A percentile compares a stretch with the other conserved stretches of the same genome.
Evolutionary conservation across 1,140 invertebrate species (phyloP).

Genomic region (Aphaenogaster rudis): DNA sequence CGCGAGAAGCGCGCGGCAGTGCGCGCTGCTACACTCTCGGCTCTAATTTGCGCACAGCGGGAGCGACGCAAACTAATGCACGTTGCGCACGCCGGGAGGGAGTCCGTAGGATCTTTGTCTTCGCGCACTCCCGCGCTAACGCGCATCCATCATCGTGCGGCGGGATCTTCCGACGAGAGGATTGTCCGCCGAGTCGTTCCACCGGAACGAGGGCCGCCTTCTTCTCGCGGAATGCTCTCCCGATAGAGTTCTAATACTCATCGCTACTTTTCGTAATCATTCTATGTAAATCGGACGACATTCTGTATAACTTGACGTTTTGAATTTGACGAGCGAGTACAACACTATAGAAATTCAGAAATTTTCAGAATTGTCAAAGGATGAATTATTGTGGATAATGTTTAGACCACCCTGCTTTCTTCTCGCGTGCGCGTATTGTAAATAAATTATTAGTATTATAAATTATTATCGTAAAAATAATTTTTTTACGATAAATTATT

Average conservation of each 20-base stretch:
- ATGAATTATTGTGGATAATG: not conserved
- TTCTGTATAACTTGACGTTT: not conserved
- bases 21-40: constrained; percentile 69
- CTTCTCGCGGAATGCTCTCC: constrained; percentile 9
- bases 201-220: constrained; percentile 36
- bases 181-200: constrained; percentile 47
- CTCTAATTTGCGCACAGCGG: constrained; percentile 86
- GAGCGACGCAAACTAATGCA: constrained; percentile 85
- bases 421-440: not conserved
- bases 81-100: constrained; percentile 81
- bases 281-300: not conserved
- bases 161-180: constrained; percentile 66
- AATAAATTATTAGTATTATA: not conserved
- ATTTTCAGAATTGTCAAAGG: not conserved
- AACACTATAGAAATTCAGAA: not conserved
- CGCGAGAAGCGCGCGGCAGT: constrained; percentile 69
- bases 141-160: constrained; percentile 82
- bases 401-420: not conserved
- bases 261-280: not conserved
- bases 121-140: constrained; percentile 84
- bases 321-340: not conserved
- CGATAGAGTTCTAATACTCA: constrained; percentile 8
- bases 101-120: constrained; percentile 82
- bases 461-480: not conserved
- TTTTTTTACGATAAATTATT: too few species aligned